Conservation (phyloP, 2,888 invertebrate genomes). For the Ctena decussata region DNA sequence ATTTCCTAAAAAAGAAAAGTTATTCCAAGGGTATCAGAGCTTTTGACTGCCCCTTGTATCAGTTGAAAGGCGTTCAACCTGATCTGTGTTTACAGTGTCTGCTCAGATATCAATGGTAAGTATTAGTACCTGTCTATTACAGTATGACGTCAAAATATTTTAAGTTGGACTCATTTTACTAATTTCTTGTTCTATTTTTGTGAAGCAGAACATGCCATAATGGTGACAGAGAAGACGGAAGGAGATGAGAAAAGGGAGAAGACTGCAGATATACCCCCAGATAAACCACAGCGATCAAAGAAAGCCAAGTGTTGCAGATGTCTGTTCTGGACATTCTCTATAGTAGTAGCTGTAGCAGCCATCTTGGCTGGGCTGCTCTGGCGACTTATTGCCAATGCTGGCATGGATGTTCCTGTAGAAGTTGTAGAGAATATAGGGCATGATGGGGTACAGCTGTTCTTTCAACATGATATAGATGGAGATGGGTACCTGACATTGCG, state of each 20-base stretch:
- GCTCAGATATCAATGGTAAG: too few species aligned
- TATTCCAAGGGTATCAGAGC: too few species aligned
- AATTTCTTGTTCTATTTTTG: neutral
- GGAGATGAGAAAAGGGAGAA: neutral
- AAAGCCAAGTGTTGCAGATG: conserved; percentile 41
- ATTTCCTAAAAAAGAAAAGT: too few species aligned
- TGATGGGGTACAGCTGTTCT: conserved; percentile 77
- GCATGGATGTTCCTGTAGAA: conserved; percentile 44
- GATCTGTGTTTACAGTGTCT: too few species aligned
- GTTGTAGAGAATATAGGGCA: conserved; percentile 68
- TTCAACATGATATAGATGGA: conserved; percentile 77
- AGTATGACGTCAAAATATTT: too few species aligned
- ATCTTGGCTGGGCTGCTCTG: conserved; percentile 29
- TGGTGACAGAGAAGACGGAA: neutral
- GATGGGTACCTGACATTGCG: conserved; percentile 79
- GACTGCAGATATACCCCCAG: neutral
- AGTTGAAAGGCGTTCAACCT: too few species aligned
- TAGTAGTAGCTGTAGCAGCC: conserved; percentile 28
- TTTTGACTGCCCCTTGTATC: too few species aligned
- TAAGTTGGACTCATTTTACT: too few species aligned
- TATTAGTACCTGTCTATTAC: too few species aligned
- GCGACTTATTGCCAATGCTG: neutral
- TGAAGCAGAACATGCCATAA: neutral
- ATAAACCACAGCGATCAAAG: neutral
- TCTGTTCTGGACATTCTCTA: conserved; percentile 55